Conservation (phyloP, 2,797 vertebrate genomes). For the Poeciliopsis paucimaculata region DNA sequence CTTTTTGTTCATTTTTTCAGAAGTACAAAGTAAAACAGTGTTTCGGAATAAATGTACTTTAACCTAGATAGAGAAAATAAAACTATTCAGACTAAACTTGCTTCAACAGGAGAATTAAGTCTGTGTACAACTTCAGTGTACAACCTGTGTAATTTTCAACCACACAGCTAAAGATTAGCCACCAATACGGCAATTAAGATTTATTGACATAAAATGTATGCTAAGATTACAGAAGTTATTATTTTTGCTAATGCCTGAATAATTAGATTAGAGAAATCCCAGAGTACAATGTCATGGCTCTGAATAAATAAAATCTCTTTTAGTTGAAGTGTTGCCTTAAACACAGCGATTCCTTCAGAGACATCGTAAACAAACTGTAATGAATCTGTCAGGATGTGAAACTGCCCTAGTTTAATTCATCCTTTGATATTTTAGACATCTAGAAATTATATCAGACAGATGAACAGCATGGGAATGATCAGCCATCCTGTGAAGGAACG, state of each 20-base stretch:
- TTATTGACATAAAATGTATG: background rate
- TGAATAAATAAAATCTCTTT: background rate
- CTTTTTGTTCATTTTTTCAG: background rate
- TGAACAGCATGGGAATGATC: background rate
- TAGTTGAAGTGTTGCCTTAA: background rate
- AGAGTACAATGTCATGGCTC: background rate
- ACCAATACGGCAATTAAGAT: background rate
- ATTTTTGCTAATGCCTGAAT: background rate
- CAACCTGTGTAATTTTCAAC: background rate
- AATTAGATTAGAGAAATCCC: background rate
- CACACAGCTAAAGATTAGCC: background rate
- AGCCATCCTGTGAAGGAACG: background rate
- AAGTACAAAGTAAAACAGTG: background rate
- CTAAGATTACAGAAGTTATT: background rate
- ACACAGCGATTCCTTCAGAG: background rate
- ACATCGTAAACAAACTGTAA: background rate
- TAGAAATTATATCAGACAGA: background rate
- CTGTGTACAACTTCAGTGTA: background rate
- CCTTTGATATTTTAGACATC: background rate
- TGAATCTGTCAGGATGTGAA: background rate
- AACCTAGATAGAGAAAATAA: background rate
- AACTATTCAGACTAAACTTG: background rate
- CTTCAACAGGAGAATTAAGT: background rate
- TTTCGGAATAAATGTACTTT: background rate
- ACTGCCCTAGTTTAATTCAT: background rate